Conservation (phyloP, 2,113 vertebrate species). For the Colistium nudipinnis region DNA sequence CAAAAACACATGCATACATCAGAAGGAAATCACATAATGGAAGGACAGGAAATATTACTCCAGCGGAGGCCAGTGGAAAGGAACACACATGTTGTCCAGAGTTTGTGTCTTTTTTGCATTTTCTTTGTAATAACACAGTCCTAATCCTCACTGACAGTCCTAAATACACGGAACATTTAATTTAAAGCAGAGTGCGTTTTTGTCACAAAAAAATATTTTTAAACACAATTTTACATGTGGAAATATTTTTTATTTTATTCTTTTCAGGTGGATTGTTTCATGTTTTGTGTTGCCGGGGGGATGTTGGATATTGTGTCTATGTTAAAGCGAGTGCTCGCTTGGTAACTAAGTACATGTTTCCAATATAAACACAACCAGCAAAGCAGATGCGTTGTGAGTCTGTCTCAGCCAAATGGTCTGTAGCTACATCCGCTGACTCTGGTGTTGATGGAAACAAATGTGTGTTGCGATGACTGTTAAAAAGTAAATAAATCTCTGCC, state of each 20-base stretch:
- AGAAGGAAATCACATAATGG: conserved; percentile 1
- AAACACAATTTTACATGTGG: conserved; percentile 19
- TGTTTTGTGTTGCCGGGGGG: not conserved
- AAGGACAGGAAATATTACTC: not conserved
- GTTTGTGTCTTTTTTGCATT: not conserved
- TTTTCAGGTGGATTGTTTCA: not conserved
- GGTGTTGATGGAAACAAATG: not conserved
- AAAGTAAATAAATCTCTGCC: not conserved
- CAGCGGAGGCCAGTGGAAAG: not conserved
- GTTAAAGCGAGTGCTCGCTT: not conserved
- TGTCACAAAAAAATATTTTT: not conserved
- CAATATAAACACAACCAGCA: not conserved
- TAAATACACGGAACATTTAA: not conserved
- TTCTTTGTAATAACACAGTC: not conserved
- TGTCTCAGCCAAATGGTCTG: not conserved
- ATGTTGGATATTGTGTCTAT: not conserved
- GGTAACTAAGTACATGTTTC: conserved; percentile 8
- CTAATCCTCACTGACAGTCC: not conserved
- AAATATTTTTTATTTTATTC: conserved; percentile 1
- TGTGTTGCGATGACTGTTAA: not conserved
- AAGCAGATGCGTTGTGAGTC: not conserved
- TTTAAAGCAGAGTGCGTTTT: not conserved
- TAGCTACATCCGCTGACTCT: not conserved
- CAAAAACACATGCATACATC: not conserved
- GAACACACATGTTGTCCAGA: not conserved